Base-by-base conservation (phyloP, 1,140 invertebrate species). In the Latrodectus geometricus region DNA sequence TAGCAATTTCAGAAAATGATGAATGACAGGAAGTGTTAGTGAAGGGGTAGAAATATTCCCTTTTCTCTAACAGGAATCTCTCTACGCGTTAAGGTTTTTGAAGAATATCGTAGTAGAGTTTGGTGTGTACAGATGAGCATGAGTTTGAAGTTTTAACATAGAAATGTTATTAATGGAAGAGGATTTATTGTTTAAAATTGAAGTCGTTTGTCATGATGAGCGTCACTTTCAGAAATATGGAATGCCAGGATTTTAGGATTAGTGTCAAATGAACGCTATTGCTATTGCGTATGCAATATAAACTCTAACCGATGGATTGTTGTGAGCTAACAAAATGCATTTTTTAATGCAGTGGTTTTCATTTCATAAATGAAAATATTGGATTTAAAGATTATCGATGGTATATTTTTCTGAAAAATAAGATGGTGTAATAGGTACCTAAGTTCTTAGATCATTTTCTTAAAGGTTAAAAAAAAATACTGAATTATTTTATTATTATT, bases 101-200 rank as follows among this genome's bases (percentile, higher is more conserved):
- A 52, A 76, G 52, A 48, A 76, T 54, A 11, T 66, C 74, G 35
- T 23, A 61, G 35, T 23, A 61, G 66, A 15, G 21, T 68, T 21
- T 49, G 77, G 15, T 12, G 35, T 68, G 48, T 54, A 21, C 15
- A 11, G 48, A 79, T 17, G 20, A 23, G 68, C 15, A 8, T 35
- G 56, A 76, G 73, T 84, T 76, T 76, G 52, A 54, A 66, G 12
- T 61, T 61, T 61, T 17, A 73, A 15, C 61, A 17, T 21, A 35
- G 15, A 23, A 35, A n/a, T 66, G 61, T 84, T 84, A 84, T 84
- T 84, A 84, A 84, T 84, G 82, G 54, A 21, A 73, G 50, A 69
- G 82, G 82, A 84, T 84, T 84, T 84, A 84, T 84, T 84, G 82
- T 84, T 84, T 76, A 76, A 84, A 84, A 84, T 84, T 84, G 82